Conservation (phyloP, 2,113 vertebrate species). For the Eulemur macaco region DNA sequence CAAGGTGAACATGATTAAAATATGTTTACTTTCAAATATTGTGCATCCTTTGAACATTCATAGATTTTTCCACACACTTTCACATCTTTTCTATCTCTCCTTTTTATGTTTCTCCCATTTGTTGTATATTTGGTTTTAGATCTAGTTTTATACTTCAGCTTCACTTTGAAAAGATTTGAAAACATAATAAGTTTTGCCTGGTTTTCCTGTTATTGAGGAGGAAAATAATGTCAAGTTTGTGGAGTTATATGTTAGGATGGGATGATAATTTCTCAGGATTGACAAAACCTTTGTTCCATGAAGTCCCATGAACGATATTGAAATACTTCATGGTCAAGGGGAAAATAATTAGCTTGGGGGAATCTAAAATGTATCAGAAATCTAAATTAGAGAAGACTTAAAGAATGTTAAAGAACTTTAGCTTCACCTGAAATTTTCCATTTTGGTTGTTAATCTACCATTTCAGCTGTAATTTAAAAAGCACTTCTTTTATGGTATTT, state of each 20-base stretch:
- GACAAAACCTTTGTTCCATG: neutral
- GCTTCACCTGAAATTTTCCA: neutral
- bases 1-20: neutral
- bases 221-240: neutral
- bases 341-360: neutral
- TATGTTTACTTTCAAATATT: neutral
- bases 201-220: neutral
- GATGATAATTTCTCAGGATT: neutral
- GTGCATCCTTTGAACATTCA: neutral
- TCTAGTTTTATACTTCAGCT: neutral
- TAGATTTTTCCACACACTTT: neutral
- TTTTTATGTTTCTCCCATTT: neutral
- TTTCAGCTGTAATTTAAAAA: neutral
- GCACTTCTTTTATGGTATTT: neutral
- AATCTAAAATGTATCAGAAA: constrained; percentile 1
- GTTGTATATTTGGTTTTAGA: neutral
- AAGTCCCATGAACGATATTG: neutral
- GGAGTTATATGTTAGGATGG: neutral
- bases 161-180: neutral
- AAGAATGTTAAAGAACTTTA: neutral
- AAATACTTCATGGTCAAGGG: neutral
- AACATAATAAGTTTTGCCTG: neutral
- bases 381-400: neutral
- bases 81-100: neutral
- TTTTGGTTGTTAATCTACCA: neutral